Evolutionary conservation across 2,113 vertebrate genomes (phyloP).

Genomic region (Paramormyrops kingsleyae): DNA sequence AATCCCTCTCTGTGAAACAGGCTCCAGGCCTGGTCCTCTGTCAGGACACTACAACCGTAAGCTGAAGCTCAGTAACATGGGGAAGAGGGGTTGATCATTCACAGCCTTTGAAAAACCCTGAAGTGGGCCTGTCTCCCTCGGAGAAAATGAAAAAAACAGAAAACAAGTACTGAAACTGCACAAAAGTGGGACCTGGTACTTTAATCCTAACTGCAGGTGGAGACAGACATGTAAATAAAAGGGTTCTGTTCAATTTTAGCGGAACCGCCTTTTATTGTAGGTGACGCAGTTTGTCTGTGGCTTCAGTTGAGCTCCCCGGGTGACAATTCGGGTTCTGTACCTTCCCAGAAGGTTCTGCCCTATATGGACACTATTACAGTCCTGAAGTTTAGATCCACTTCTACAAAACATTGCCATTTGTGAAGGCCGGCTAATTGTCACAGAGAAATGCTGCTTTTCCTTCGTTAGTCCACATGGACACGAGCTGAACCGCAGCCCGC

Average conservation of each 20-base stretch:
- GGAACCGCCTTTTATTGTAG: not conserved
- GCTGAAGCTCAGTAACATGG: not conserved
- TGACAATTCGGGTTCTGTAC: slow-evolving; percentile 60
- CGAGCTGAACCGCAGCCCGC: slow-evolving; percentile 57
- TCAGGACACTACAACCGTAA: not conserved
- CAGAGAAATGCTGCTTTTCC: slow-evolving; percentile 53
- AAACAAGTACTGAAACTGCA: not conserved
- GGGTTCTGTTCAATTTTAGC: not conserved
- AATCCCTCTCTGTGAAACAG: not conserved
- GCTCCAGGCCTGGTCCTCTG: not conserved
- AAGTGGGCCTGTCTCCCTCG: not conserved
- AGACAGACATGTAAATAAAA: slow-evolving; percentile 4
- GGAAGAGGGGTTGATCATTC: not conserved
- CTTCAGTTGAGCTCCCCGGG: slow-evolving; percentile 52
- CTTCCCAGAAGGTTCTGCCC: slow-evolving; percentile 36
- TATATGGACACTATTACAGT: slow-evolving; percentile 53
- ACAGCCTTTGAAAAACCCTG: not conserved
- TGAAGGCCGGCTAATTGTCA: slow-evolving; percentile 58
- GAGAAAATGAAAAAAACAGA: not conserved
- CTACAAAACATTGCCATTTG: not conserved
- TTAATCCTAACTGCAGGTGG: not conserved
- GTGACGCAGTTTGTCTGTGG: slow-evolving; percentile 43
- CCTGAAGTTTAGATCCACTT: not conserved
- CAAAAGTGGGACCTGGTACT: not conserved
- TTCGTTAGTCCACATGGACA: slow-evolving; percentile 57